phyloP scores from a whole-genome alignment of 2,797 vertebrate genomes.

The Darevskia nairensis region DNA sequence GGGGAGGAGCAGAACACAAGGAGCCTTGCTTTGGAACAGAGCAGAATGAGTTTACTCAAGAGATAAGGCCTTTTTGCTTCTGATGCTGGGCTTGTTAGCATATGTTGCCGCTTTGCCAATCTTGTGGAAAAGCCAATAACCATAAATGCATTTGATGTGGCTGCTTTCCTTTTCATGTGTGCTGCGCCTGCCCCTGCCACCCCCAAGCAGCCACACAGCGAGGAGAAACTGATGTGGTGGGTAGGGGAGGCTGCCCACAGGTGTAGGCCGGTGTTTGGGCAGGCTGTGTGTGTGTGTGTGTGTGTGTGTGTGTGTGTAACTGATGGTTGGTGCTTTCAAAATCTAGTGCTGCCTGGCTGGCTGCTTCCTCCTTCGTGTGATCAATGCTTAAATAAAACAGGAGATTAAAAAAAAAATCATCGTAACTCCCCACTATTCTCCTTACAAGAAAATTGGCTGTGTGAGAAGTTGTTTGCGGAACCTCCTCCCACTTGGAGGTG shows the following conservation, averaged over 20 bases:
- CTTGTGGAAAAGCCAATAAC: neutral
- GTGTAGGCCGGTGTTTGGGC: too few species aligned
- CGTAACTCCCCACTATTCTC: neutral
- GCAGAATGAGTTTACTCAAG: conserved; percentile 2
- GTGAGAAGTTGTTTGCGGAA: neutral
- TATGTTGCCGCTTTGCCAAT: neutral
- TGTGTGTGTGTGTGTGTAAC: too few species aligned
- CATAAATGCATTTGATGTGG: neutral
- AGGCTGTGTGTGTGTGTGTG: too few species aligned
- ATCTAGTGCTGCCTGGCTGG: too few species aligned
- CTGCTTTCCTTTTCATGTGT: neutral
- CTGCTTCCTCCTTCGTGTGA: neutral
- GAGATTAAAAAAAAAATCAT: neutral
- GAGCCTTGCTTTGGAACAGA: conserved; percentile 1
- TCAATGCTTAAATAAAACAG: neutral
- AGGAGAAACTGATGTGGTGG: neutral
- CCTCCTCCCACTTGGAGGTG: neutral
- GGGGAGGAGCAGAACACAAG: neutral
- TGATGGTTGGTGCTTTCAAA: neutral
- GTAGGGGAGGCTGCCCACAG: neutral
- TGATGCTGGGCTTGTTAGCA: neutral
- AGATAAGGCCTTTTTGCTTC: neutral
- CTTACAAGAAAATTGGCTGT: neutral
- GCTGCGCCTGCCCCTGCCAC: neutral
- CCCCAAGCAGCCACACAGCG: neutral